Percentiles rank a stretch among this genome's conserved stretches.
phyloP scores from a whole-genome alignment of 1,140 invertebrate genomes.

The Goniozus legneri region DNA sequence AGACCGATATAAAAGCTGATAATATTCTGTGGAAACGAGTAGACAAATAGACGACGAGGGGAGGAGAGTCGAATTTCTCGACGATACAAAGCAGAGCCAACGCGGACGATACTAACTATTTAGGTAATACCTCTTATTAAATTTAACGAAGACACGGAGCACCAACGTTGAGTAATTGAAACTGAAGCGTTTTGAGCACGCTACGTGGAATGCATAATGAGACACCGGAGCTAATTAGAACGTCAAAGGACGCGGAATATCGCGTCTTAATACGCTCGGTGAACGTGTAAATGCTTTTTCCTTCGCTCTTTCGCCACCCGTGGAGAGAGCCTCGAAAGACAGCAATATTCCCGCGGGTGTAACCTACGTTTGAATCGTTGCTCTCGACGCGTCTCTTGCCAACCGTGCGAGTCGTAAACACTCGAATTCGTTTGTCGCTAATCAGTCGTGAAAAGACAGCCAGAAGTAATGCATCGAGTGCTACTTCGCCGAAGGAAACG shows the following conservation, averaged over 20 bases:
- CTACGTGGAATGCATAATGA: slow-evolving; percentile 24
- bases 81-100: too few relatives aligned
- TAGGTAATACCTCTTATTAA: slow-evolving; percentile 28
- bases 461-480: too few relatives aligned
- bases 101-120: slow-evolving; percentile 16
- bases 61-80: too few relatives aligned
- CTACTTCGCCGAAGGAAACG: too few relatives aligned
- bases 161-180: slow-evolving; percentile 24
- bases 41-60: too few relatives aligned
- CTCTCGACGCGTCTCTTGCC: neutral
- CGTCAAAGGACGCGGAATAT: slow-evolving; percentile 26
- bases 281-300: slow-evolving; percentile 10
- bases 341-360: too few relatives aligned
- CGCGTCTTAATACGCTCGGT: slow-evolving; percentile 10
- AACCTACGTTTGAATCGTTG: neutral
- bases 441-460: too few relatives aligned
- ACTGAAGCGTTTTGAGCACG: slow-evolving; percentile 28
- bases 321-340: too few relatives aligned
- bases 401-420: neutral
- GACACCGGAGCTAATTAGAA: slow-evolving; percentile 21
- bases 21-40: too few relatives aligned
- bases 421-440: neutral
- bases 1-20: too few relatives aligned
- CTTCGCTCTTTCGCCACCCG: neutral
- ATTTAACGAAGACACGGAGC: slow-evolving; percentile 8